Conservation (phyloP, 2,113 vertebrate genomes). For the Triplophysa rosa region DNA sequence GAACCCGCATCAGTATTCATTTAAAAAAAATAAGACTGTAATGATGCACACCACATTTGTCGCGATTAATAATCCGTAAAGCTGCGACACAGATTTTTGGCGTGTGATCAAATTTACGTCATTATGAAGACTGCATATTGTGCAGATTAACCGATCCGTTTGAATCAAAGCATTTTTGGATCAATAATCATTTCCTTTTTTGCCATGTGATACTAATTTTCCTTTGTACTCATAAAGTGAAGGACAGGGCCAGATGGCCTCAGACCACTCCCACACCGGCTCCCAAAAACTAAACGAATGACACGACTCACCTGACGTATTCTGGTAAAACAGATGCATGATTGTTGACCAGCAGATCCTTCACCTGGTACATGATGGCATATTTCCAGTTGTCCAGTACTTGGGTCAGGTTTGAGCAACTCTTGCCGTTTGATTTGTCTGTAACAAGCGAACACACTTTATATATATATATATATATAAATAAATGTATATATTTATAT, state of each 20-base stretch:
- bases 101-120: neutral
- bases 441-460: slow-evolving; percentile 53
- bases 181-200: slow-evolving; percentile 8
- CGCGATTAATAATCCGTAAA: neutral
- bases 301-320: slow-evolving; percentile 79
- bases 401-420: slow-evolving; percentile 85
- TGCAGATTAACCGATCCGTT: neutral
- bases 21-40: neutral
- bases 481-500: neutral
- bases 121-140: neutral
- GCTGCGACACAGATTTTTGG: slow-evolving; percentile 14
- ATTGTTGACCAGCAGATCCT: slow-evolving; percentile 81
- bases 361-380: slow-evolving; percentile 82
- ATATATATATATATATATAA: no score
- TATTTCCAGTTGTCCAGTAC: slow-evolving; percentile 90
- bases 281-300: neutral
- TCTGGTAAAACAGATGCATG: slow-evolving; percentile 83
- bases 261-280: neutral
- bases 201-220: neutral
- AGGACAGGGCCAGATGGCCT: neutral
- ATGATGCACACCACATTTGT: neutral
- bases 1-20: neutral
- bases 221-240: neutral
- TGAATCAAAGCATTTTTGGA: slow-evolving; percentile 5
- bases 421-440: slow-evolving; percentile 56